These are phyloP conservation scores for Augochlora pura DNA, from an alignment of 1,140 invertebrate species.

Conservation along the genomic window DNA sequence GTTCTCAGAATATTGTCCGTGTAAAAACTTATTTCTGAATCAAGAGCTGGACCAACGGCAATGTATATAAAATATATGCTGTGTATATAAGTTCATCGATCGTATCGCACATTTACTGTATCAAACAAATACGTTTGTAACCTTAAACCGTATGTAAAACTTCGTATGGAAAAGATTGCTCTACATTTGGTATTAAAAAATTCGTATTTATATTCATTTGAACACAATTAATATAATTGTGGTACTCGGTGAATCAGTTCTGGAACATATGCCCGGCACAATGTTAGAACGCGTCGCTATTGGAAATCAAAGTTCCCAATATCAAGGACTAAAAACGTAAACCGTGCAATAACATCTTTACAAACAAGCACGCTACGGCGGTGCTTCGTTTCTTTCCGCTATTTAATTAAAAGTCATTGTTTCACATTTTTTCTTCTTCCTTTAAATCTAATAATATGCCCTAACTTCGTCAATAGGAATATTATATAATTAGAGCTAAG, in stretches of 20 bases:
- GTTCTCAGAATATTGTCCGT: conserved; percentile 20
- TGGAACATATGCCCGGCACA: conserved; percentile 50
- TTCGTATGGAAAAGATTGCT: conserved; percentile 29
- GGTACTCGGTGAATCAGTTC: conserved; percentile 31
- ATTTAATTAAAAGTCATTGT: conserved; percentile 58
- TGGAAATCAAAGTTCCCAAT: conserved; percentile 33
- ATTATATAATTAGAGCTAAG: conserved; percentile 73
- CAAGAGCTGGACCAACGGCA: conserved; percentile 25
- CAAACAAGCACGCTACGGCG: conserved; percentile 51
- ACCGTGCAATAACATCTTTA: conserved; percentile 65
- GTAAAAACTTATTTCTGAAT: conserved; percentile 39
- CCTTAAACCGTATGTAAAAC: conserved; percentile 42
- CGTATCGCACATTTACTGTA: conserved; percentile 46
- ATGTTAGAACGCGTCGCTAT: conserved; percentile 21
- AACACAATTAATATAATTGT: conserved; percentile 51
- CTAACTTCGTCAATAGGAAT: conserved; percentile 72
- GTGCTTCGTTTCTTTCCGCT: conserved; percentile 43
- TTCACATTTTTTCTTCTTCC: conserved; percentile 7
- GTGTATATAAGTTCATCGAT: conserved; percentile 7
- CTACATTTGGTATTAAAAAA: conserved; percentile 37
- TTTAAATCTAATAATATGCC: conserved; percentile 66
- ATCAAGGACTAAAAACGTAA: conserved; percentile 23
- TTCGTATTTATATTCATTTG: conserved; percentile 23
- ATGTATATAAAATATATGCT: conserved; percentile 34
- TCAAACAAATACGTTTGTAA: conserved; percentile 26